phyloP scores from a whole-genome alignment of 2,888 invertebrate genomes.

The Nomada ferruginata region DNA sequence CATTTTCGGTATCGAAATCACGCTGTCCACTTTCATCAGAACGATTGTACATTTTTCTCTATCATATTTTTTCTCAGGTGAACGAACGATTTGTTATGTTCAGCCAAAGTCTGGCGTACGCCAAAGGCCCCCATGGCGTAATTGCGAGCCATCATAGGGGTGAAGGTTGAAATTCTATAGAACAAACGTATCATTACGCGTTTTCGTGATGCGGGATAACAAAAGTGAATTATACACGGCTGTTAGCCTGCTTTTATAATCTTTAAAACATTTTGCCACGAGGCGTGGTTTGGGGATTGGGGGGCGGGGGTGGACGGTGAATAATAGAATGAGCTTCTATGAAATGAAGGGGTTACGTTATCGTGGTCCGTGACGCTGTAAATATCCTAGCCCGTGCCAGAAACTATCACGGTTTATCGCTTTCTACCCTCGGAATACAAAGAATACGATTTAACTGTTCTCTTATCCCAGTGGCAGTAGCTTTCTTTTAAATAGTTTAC shows the following conservation, averaged over 20 bases:
- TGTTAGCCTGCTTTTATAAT: conserved; percentile 41
- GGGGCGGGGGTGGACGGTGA: background rate
- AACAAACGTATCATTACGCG: conserved; percentile 50
- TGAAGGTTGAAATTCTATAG: conserved; percentile 42
- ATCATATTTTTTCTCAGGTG: background rate
- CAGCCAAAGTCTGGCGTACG: background rate
- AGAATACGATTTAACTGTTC: too few species aligned
- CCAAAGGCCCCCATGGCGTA: background rate
- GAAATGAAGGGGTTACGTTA: conserved; percentile 52
- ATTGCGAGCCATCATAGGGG: conserved; percentile 31
- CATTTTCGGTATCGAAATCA: background rate
- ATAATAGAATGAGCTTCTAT: conserved; percentile 18
- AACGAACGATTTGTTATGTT: conserved; percentile 29
- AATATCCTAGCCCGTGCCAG: conserved; percentile 32
- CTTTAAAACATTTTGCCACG: conserved; percentile 30
- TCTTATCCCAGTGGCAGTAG: too few species aligned
- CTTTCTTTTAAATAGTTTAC: too few species aligned
- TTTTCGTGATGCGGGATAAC: conserved; percentile 56
- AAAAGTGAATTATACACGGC: conserved; percentile 51
- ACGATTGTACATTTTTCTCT: background rate
- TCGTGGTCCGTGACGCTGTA: conserved; percentile 43
- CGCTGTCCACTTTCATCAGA: conserved; percentile 15
- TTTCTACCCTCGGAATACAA: background rate
- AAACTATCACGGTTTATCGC: conserved; percentile 33
- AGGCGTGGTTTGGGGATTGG: conserved; percentile 19